phyloP scores from a whole-genome alignment of 2,888 invertebrate genomes.

The Eretmocerus hayati region DNA sequence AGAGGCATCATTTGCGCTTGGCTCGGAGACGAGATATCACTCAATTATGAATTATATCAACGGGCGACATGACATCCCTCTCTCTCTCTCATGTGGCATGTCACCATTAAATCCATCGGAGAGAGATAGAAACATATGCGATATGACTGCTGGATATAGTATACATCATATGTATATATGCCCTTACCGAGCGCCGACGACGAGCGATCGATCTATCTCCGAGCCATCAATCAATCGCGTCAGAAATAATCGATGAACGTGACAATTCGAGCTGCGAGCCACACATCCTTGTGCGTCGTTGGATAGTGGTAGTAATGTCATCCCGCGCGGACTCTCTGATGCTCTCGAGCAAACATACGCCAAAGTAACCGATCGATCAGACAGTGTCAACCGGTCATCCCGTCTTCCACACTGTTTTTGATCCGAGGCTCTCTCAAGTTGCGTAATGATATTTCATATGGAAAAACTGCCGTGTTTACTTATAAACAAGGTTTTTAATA shows the following conservation, averaged over 20 bases:
- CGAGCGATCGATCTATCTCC: conserved; percentile 37
- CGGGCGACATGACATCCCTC: too few species aligned
- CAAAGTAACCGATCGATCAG: conserved; percentile 25
- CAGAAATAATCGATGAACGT: conserved; percentile 45
- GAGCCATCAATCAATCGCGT: conserved; percentile 44
- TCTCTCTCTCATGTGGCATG: too few species aligned
- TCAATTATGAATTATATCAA: too few species aligned
- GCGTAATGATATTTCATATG: conserved; percentile 11
- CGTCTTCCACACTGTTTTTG: conserved; percentile 1
- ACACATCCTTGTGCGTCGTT: too few species aligned
- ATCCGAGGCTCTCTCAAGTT: conserved; percentile 7
- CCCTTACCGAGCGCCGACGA: conserved; percentile 24
- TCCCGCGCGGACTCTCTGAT: too few species aligned
- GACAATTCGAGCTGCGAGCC: conserved; percentile 44
- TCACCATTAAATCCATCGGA: too few species aligned
- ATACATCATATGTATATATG: too few species aligned
- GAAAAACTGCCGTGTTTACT: conserved; percentile 15
- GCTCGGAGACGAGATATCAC: too few species aligned
- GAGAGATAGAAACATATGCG: too few species aligned
- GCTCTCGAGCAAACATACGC: conserved; percentile 44
- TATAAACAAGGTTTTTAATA: conserved; percentile 15
- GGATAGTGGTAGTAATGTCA: too few species aligned
- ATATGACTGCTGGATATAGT: too few species aligned
- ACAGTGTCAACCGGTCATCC: conserved; percentile 14
- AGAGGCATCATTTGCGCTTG: too few species aligned